Evolutionary conservation across 2,113 vertebrate genomes (phyloP), one percentile per base, ranked within the genome.

Genomic region (Xenus cinereus): DNA sequence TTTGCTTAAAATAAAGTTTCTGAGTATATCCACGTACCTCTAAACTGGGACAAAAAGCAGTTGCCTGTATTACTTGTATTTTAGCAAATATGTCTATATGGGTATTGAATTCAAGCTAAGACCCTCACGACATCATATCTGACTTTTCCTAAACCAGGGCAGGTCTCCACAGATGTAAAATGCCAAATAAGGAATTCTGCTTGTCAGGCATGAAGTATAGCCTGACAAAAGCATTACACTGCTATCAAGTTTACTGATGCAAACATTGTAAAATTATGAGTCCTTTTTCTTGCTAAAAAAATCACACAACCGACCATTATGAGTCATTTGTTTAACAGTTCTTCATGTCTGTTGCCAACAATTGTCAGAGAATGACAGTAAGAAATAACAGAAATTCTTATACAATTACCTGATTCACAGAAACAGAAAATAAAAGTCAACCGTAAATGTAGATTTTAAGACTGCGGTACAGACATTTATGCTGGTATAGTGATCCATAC

Each of bases 151-250:
- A 62, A 60, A 73, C 12, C 73, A 33, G 11, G 17, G 5, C 15
- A 74, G 6, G 7, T 68, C 28, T 69, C 45, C 24, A 73, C 9
- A 69, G 15, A 64, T 37, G 10, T 60, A 59, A 77, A 93, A 77
- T 66, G 14, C 7, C 18, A 93, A 64, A 64, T 24, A 28, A 62
- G 27, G 46, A 73, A 69, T 73, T 66, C 53, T 71, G 22, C 22
- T 69, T 59, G 19, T 10, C 23, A 80, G 43, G 13, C 10, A 69
- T 0, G 1, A 79, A 64, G 37, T 17, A 46, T 50, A 68, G 3
- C 30, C 24, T 43, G 8, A 45, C 0, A 1, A 60, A 2, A 41
- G 3, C 7, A 41, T 63, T 63, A 43, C 7, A 57, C 1, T 28
- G 26, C n/a, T 62, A 30, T 22, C 54, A 77, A 24, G 20, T 53